A percentile compares a stretch with the other conserved stretches of the same genome.
Evolutionary conservation across 1,140 invertebrate species (phyloP).

Genomic region (Drosophila jambulina): DNA sequence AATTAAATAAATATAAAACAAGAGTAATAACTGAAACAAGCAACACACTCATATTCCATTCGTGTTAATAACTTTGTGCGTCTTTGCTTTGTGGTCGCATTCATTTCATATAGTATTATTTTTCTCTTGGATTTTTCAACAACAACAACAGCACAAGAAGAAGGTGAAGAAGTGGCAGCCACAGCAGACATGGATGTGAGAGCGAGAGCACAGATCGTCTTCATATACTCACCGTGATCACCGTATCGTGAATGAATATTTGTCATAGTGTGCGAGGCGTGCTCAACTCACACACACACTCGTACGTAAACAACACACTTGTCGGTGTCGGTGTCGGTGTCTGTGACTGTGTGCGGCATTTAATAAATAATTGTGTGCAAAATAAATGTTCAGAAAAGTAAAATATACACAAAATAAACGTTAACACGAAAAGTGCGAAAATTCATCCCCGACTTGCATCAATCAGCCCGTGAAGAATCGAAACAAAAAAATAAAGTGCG

Average conservation of each 20-base stretch:
- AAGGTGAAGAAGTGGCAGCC: conserved; percentile 16
- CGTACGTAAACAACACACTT: conserved; percentile 35
- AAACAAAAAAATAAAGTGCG: conserved; percentile 4
- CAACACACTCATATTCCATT: conserved; percentile 54
- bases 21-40: conserved; percentile 23
- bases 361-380: conserved; percentile 51
- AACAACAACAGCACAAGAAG: conserved; percentile 18
- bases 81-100: conserved; percentile 72
- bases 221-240: conserved; percentile 51
- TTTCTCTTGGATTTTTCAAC: conserved; percentile 72
- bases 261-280: conserved; percentile 65
- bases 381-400: conserved; percentile 39
- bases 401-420: conserved; percentile 22
- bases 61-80: conserved; percentile 75
- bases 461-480: conserved; percentile 17
- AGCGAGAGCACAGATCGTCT: conserved; percentile 71
- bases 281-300: conserved; percentile 27
- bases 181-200: conserved; percentile 53
- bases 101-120: conserved; percentile 74
- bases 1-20: conserved; percentile 39
- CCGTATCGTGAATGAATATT: conserved; percentile 79
- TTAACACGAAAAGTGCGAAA: conserved; percentile 31
- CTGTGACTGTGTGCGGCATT: conserved; percentile 43
- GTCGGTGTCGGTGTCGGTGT: conserved; percentile 33
- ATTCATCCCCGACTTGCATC: conserved; percentile 21